Evolutionary conservation across 2,113 vertebrate species (phyloP).

Genomic region (Nothobranchius kuhntae): DNA sequence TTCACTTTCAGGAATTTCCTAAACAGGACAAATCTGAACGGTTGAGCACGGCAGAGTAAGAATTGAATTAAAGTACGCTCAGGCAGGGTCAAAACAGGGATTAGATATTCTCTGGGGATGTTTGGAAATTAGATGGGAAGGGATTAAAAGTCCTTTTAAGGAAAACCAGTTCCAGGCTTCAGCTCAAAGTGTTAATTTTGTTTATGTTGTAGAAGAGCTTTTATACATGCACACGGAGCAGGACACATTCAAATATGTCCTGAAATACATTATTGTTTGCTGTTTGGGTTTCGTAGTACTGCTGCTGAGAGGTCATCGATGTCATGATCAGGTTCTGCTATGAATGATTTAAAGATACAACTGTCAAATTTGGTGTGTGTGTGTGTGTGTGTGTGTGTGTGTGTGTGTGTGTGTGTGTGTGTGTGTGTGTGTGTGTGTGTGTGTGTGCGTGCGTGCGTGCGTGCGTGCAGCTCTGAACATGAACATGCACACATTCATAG

Average conservation of each 20-base stretch:
- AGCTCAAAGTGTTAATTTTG: not conserved
- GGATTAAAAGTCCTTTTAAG: constrained; percentile 13
- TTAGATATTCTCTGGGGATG: constrained; percentile 29
- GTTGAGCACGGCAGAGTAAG: constrained; percentile 34
- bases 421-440: constrained; percentile 21
- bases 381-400: constrained; percentile 18
- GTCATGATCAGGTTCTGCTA: constrained; percentile 62
- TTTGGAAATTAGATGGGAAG: constrained; percentile 17
- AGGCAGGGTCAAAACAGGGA: constrained; percentile 35
- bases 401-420: constrained; percentile 22
- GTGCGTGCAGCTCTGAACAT: constrained; percentile 13
- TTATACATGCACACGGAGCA: not conserved
- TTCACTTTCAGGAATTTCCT: constrained; percentile 71
- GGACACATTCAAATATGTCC: not conserved
- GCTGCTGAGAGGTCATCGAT: constrained; percentile 38
- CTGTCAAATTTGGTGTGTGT: constrained; percentile 3
- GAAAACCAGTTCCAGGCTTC: constrained; percentile 17
- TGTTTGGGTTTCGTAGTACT: not conserved
- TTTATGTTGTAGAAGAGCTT: not conserved
- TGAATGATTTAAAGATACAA: constrained; percentile 20
- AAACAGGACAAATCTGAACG: constrained; percentile 66
- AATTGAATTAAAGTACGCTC: constrained; percentile 42
- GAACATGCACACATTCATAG: constrained; percentile 52
- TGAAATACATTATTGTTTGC: not conserved
- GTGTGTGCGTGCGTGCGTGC: not conserved